phyloP scores from a whole-genome alignment of 64 coral and sea anemone genomes.

The Stichodactyla mertensii region DNA sequence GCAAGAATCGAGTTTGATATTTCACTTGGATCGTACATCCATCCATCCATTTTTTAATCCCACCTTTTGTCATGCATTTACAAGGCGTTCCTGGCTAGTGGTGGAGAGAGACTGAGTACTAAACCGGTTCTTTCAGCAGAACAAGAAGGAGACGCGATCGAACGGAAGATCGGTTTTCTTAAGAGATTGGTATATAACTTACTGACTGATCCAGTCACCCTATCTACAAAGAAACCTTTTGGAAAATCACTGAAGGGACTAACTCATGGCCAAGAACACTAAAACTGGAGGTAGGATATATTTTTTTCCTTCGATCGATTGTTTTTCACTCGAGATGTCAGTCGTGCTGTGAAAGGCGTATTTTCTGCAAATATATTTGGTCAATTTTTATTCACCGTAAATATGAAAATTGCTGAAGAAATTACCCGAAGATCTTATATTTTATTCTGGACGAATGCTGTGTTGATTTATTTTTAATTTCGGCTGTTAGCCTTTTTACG shows the following conservation, averaged over 20 bases:
- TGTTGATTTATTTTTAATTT: slow-evolving; percentile 16
- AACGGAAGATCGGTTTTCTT: not conserved
- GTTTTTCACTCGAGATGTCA: not conserved
- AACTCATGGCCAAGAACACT: not conserved
- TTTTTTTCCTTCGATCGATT: not conserved
- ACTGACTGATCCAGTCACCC: not conserved
- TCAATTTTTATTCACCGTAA: not conserved
- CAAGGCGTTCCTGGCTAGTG: slow-evolving; percentile 11
- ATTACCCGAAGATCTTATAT: not conserved
- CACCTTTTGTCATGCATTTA: not conserved
- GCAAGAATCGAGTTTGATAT: not conserved
- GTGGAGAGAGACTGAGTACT: slow-evolving; percentile 6
- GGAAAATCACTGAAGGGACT: not conserved
- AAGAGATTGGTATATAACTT: not conserved
- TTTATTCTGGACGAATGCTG: not conserved
- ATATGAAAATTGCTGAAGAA: not conserved
- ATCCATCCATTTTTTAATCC: not conserved
- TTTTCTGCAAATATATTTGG: not conserved
- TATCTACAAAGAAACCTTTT: not conserved
- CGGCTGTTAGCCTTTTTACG: not conserved
- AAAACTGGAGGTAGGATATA: not conserved
- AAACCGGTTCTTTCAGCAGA: slow-evolving; percentile 17
- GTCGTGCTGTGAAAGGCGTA: slow-evolving; percentile 11
- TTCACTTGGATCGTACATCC: not conserved
- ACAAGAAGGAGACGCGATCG: not conserved